These are phyloP conservation scores for Eutrigla gurnardus DNA, from an alignment of 2,797 vertebrate genomes.

Conservation along the genomic window DNA sequence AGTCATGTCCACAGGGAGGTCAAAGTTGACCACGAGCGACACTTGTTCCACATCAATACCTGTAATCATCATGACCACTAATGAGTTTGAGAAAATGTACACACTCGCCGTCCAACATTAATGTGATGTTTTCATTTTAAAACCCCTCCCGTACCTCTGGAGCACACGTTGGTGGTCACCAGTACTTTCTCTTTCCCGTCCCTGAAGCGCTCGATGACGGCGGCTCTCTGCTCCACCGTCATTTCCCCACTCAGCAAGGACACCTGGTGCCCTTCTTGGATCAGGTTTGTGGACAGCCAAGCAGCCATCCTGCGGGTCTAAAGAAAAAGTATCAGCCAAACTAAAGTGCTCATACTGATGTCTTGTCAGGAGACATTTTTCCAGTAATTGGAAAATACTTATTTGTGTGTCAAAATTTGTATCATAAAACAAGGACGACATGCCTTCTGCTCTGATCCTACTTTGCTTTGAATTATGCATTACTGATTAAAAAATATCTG, in stretches of 20 bases:
- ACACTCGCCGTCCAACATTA: too few species aligned
- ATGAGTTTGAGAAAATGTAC: too few species aligned
- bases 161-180: constrained; percentile 95
- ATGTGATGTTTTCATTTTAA: background rate
- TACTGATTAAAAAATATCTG: background rate
- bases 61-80: constrained; percentile 54
- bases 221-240: constrained; percentile 93
- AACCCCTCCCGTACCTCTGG: constrained; percentile 77
- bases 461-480: too few species aligned
- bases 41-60: constrained; percentile 97
- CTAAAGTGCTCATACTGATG: background rate
- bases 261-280: constrained; percentile 91
- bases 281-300: constrained; percentile 88
- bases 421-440: too few species aligned
- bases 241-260: constrained; percentile 93
- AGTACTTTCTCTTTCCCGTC: constrained; percentile 95
- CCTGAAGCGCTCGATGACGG: constrained; percentile 92
- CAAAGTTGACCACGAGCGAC: constrained; percentile 96
- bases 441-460: too few species aligned
- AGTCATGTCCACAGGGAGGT: constrained; percentile 91
- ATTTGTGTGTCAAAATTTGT: background rate
- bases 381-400: background rate
- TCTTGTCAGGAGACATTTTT: background rate
- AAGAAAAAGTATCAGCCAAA: constrained; percentile 4
- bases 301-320: constrained; percentile 90